These are phyloP conservation scores for Saiga tatarica DNA, from an alignment of 2,113 vertebrate species.

Conservation along the genomic window DNA sequence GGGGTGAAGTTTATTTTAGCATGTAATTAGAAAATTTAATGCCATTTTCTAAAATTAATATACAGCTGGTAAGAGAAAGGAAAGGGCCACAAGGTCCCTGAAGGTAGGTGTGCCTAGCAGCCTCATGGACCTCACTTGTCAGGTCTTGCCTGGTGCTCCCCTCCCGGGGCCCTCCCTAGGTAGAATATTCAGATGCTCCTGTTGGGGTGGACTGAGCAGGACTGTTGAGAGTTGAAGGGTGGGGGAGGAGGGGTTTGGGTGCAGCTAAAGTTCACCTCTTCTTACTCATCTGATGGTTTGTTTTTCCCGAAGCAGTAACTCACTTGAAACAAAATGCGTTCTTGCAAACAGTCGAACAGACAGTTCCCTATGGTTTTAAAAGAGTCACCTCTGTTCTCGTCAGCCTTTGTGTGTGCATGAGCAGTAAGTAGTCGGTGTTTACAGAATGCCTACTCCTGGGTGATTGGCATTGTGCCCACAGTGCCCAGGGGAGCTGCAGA, in stretches of 20 bases:
- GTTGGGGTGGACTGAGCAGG: neutral
- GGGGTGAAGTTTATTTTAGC: neutral
- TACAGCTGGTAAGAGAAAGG: neutral
- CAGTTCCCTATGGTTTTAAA: neutral
- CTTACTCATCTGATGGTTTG: neutral
- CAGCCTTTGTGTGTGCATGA: neutral
- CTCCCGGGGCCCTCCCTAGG: neutral
- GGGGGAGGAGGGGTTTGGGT: rapidly evolving
- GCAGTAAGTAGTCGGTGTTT: neutral
- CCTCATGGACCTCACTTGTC: neutral
- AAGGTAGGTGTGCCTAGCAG: rapidly evolving
- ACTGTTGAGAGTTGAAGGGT: neutral
- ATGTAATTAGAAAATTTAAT: neutral
- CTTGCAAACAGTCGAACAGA: neutral
- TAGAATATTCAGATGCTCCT: neutral
- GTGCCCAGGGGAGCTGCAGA: neutral
- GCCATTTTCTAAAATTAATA: neutral
- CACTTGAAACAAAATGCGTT: neutral
- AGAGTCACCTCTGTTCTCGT: neutral
- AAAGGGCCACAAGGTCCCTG: too few relatives aligned
- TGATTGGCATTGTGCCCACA: rapidly evolving
- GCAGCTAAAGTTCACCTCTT: neutral
- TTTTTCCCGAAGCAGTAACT: neutral
- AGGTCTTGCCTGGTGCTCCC: neutral
- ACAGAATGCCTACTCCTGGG: neutral